Evolutionary conservation across 2,888 invertebrate species (phyloP).

Genomic region (Drepana falcataria): DNA sequence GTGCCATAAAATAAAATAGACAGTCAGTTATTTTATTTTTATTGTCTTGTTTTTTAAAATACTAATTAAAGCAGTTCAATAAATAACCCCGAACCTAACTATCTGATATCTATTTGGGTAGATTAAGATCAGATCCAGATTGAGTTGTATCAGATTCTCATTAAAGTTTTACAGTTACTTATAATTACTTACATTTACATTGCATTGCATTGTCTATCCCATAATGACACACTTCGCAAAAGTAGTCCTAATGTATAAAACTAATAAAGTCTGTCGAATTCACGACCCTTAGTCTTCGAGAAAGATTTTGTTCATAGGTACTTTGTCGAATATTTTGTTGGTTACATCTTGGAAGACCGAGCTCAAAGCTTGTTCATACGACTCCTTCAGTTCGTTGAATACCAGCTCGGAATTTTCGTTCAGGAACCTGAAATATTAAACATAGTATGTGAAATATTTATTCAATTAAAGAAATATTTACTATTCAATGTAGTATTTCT

Average conservation of each 20-base stretch:
- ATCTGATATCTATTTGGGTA: constrained; percentile 6
- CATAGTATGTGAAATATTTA: background rate
- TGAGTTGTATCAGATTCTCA: too few species aligned
- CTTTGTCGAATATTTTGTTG: constrained; percentile 82
- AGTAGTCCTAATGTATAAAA: too few species aligned
- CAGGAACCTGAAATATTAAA: constrained; percentile 69
- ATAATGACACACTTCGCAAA: too few species aligned
- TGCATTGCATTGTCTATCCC: constrained; percentile 4
- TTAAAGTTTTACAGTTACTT: background rate
- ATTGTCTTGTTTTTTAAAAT: constrained; percentile 21
- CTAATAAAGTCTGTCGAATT: too few species aligned
- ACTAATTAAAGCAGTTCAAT: constrained; percentile 64
- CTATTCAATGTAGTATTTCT: too few species aligned
- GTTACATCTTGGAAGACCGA: constrained; percentile 81
- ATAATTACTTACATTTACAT: constrained; percentile 4
- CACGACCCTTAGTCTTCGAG: constrained; percentile 43
- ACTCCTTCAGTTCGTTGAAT: constrained; percentile 82
- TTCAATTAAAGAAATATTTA: too few species aligned
- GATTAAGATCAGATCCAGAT: too few species aligned
- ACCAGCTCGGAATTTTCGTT: constrained; percentile 83
- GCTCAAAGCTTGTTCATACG: constrained; percentile 84
- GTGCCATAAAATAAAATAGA: background rate
- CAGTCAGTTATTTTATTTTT: background rate
- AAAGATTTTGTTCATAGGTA: constrained; percentile 83
- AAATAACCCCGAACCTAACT: constrained; percentile 39